Base-by-base conservation (phyloP, 1,140 invertebrate species). In the Drosophila guanche region DNA sequence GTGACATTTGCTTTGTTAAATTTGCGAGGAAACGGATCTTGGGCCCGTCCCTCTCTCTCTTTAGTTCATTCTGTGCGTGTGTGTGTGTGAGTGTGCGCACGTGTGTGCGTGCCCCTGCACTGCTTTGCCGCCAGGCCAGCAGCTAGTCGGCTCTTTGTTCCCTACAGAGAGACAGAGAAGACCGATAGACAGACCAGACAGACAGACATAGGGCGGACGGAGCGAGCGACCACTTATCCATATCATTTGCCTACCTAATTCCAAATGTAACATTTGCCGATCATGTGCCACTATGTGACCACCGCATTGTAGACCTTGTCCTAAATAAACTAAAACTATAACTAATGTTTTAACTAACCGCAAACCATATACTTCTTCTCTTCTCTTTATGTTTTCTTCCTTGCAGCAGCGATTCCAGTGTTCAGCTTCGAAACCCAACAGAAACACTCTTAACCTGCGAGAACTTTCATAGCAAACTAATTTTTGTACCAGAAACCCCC, bases 381-480 rank as follows among this genome's bases (percentile, higher is more conserved):
- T 57, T 46, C 40, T 14, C 20, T 43, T 42, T 53, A 4, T 68
- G 14, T 62, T 51, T 16, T 63, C 48, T 53, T 59, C 20, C 5
- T 81, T 81, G 33, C 77, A 88, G 50, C 83, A 79, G 54, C 65
- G 70, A 79, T 79, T 88, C 83, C 75, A 79, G 84, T 77, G 78
- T 68, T 88, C 60, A 83, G 79, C 83, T 83, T 62, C 58, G 74
- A 88, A 74, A 71, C 70, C 62, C 71, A 73, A 63, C 42, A 48
- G n/a, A 12, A 48, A 60, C 33, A 51, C 20, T 58, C 40, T 51
- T 48, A 67, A 66, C 59, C 67, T 66, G 55, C 75, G 67, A 37
- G 10, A 89, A 76, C 74, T 67, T 71, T 65, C 76, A 72, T 63
- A 68, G 65, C 42, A 40, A 68, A 80, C 47, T 66, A 67, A 72